Evolutionary conservation across 2,113 vertebrate species (phyloP).

Genomic region (Nymphicus hollandicus): DNA sequence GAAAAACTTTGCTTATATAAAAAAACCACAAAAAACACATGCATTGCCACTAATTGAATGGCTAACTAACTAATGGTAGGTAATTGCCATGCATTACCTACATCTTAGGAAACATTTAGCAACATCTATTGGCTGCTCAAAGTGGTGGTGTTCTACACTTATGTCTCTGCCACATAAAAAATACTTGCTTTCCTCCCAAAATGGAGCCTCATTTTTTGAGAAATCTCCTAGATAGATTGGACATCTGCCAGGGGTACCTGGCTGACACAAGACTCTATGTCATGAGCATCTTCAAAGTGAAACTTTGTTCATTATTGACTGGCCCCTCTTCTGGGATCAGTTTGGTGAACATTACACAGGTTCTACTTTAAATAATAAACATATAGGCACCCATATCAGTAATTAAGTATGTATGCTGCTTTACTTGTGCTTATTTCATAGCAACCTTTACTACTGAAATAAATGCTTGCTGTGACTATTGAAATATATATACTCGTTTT

Average conservation of each 20-base stretch:
- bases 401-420: background rate
- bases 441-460: background rate
- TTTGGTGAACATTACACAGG: background rate
- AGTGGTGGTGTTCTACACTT: background rate
- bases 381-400: background rate
- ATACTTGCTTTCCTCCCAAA: background rate
- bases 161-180: background rate
- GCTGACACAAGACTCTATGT: background rate
- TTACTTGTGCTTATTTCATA: background rate
- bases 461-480: background rate
- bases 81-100: too few species aligned
- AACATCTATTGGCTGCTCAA: background rate
- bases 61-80: too few species aligned
- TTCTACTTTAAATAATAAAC: background rate
- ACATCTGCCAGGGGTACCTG: fast-evolving
- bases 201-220: background rate
- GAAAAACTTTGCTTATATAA: background rate
- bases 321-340: background rate
- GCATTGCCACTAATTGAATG: background rate
- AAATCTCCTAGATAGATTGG: background rate
- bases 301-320: background rate
- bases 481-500: background rate
- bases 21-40: background rate
- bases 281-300: background rate
- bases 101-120: background rate